Evolutionary conservation across 2,113 vertebrate species (phyloP), one percentile per base, ranked within the genome.

Genomic region (Ia io): DNA sequence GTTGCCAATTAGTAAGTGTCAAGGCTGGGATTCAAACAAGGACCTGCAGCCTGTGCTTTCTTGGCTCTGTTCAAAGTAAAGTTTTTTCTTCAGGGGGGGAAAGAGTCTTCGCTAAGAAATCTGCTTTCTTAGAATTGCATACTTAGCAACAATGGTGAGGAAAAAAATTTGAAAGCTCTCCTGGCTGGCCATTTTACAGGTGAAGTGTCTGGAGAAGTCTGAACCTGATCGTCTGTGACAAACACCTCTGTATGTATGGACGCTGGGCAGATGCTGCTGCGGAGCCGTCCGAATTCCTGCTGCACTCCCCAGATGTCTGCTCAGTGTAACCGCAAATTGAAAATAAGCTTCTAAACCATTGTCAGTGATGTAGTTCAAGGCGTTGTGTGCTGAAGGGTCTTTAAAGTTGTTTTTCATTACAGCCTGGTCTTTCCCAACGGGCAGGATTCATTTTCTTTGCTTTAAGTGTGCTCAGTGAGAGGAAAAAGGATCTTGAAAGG

Each of bases 291-390:
- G 90, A 96, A 65, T 94, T 95, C 87, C 77, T 67, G 83, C 86
- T 28, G 1, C 63, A 35, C 86, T 84, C 32, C 94, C 87, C 8
- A 23, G 51, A 63, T 92, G 92, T 18, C 9, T 14, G 97, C 86
- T 97, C 91, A 86, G 90, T 95, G 93, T 97, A 96, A 88, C 61
- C 49, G 8, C 86, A 95, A 97, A 97, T 78, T 76, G 89, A 94
- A 94, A 96, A 95, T 88, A 92, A 97, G 84, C 32, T 59, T 95
- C 91, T 12, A 70, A 92, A 85, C 91, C 59, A 63, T 86, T 90
- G 65, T 79, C 90, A 92, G 76, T 56, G 79, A 93, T 89, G 90
- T 80, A 79, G n/a, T 4, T 90, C 87, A 78, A 96, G 95, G 74
- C 90, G 84, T 96, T 90, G 88, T 67, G 84, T 85, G 95, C 87